A percentile compares a stretch with the other conserved stretches of the same genome.
Conservation (phyloP, 2,888 invertebrate species). For the Malthinus seriepunctatus region DNA sequence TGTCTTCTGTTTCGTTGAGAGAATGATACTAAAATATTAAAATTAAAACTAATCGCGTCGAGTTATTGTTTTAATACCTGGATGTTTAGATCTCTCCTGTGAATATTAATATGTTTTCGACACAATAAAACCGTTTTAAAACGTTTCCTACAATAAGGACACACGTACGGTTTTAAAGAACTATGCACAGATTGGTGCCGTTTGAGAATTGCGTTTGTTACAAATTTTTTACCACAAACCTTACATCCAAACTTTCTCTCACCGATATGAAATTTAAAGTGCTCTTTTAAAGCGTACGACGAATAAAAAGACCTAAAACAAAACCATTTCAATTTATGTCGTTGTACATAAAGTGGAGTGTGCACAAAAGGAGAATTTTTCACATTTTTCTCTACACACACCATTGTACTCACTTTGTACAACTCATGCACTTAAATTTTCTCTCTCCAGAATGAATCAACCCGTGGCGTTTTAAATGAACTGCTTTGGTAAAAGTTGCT, state of each 20-base stretch:
- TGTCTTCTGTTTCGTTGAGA: conserved; percentile 23
- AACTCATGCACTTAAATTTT: conserved; percentile 49
- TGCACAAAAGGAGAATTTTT: too few relatives aligned
- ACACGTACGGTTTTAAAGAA: conserved; percentile 58
- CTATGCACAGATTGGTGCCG: conserved; percentile 50
- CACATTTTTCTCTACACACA: too few relatives aligned
- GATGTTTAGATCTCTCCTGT: conserved; percentile 12
- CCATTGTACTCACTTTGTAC: conserved; percentile 45
- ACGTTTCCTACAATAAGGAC: conserved; percentile 64
- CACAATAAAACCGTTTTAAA: conserved; percentile 65
- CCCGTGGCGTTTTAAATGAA: conserved; percentile 59
- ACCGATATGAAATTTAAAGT: conserved; percentile 47
- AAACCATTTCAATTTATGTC: neutral
- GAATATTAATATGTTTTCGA: conserved; percentile 57
- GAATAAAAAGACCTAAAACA: conserved; percentile 43
- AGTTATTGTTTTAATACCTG: neutral
- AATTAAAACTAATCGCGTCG: neutral
- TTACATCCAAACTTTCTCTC: conserved; percentile 49
- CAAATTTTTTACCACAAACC: conserved; percentile 51
- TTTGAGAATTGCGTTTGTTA: conserved; percentile 48
- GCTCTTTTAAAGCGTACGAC: conserved; percentile 44
- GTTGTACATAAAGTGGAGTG: neutral
- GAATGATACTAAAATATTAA: conserved; percentile 12
- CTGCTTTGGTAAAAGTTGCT: conserved; percentile 59
- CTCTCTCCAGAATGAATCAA: conserved; percentile 47